These are phyloP conservation scores for Spea multiplicata DNA, from an alignment of 2,113 vertebrate species.

Conservation along the genomic window DNA sequence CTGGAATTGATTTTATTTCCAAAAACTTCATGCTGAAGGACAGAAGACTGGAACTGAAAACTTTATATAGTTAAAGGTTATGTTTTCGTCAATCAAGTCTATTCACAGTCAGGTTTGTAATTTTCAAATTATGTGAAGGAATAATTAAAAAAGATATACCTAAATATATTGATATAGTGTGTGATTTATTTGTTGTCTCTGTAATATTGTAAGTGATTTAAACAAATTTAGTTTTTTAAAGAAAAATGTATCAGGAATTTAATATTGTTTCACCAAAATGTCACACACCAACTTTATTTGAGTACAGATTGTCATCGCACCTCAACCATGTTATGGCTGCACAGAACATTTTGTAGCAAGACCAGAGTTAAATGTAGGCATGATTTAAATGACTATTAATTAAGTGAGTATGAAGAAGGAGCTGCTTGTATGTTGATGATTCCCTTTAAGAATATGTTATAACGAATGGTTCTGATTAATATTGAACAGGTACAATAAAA, in stretches of 20 bases:
- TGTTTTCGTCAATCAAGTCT: neutral
- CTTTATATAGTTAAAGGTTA: neutral
- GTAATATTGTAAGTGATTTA: neutral
- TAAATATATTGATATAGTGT: neutral
- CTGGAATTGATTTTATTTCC: slow-evolving; percentile 59
- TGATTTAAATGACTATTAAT: too few relatives aligned
- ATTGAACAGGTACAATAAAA: neutral
- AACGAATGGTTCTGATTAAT: neutral
- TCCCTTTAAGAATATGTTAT: too few relatives aligned
- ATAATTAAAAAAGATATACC: neutral
- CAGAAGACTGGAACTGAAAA: slow-evolving; percentile 3
- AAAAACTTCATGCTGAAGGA: slow-evolving; percentile 41
- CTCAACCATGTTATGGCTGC: too few relatives aligned
- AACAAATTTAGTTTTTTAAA: neutral
- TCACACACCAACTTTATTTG: too few relatives aligned
- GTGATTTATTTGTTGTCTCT: neutral
- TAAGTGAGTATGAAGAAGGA: too few relatives aligned
- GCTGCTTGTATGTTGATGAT: too few relatives aligned
- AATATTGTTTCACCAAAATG: too few relatives aligned
- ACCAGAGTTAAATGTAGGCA: too few relatives aligned
- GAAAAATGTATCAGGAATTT: neutral
- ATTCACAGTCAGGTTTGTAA: slow-evolving; percentile 67
- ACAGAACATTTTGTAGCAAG: too few relatives aligned
- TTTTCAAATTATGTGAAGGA: slow-evolving; percentile 8
- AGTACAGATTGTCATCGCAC: too few relatives aligned